Conservation (phyloP, 2,797 vertebrate species). For the Ispidina lecontei region DNA sequence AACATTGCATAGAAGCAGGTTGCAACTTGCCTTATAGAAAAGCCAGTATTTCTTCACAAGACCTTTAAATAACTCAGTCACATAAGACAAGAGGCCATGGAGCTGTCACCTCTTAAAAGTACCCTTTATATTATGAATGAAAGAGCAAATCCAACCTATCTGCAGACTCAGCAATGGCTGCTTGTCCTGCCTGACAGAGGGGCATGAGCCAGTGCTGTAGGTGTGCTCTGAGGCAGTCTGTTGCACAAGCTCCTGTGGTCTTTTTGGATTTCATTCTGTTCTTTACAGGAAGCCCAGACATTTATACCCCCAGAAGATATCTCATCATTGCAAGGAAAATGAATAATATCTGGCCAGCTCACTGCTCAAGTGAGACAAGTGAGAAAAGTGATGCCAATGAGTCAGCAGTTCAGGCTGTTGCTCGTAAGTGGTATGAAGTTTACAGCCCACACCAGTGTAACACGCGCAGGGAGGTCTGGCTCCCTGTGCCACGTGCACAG, state of each 20-base stretch:
- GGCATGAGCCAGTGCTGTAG: not conserved
- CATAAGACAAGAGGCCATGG: not conserved
- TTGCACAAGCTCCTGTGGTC: not conserved
- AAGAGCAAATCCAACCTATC: not conserved
- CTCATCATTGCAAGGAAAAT: conserved; percentile 24
- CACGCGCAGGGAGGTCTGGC: not conserved
- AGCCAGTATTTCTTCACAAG: not conserved
- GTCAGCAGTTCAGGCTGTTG: conserved; percentile 39
- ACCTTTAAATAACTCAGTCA: not conserved
- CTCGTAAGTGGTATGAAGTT: not conserved
- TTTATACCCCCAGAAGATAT: not conserved
- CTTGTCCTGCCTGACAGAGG: rapidly evolving
- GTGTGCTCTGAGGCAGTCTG: not conserved
- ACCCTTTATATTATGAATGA: not conserved
- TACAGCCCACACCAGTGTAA: not conserved
- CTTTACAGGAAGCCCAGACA: not conserved
- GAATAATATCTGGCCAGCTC: conserved; percentile 32
- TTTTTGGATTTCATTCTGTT: not conserved
- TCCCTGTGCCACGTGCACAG: not conserved
- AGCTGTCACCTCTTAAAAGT: not conserved
- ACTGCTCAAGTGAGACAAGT: not conserved
- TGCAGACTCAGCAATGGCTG: not conserved
- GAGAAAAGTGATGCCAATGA: not conserved
- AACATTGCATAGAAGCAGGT: not conserved
- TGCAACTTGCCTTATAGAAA: conserved; percentile 11